Percentiles rank a stretch among this genome's conserved stretches.
These are phyloP conservation scores for Prorops nasuta DNA, from an alignment of 1,140 invertebrate species.

Conservation along the genomic window DNA sequence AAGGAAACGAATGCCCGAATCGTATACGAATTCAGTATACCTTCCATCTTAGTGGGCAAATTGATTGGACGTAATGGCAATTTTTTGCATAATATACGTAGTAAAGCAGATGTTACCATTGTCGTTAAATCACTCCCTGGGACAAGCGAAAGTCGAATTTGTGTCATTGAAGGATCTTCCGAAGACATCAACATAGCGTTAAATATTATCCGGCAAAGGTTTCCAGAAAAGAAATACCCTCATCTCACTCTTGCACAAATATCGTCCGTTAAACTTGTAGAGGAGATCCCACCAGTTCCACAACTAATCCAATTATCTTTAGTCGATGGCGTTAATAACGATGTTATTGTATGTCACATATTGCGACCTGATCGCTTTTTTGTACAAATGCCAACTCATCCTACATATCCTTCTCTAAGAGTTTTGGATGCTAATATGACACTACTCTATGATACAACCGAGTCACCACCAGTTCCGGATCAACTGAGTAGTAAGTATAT, in stretches of 20 bases:
- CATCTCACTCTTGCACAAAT: slow-evolving; percentile 78
- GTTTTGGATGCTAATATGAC: slow-evolving; percentile 75
- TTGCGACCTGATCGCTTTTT: slow-evolving; percentile 85
- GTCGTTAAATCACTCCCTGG: slow-evolving; percentile 74
- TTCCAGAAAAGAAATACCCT: slow-evolving; percentile 77
- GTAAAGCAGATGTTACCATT: slow-evolving; percentile 74
- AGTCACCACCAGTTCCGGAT: slow-evolving; percentile 66
- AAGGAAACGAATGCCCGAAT: slow-evolving; percentile 39
- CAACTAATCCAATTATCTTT: slow-evolving; percentile 70
- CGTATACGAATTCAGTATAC: slow-evolving; percentile 78
- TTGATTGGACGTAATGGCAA: slow-evolving; percentile 83
- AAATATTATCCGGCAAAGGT: slow-evolving; percentile 78
- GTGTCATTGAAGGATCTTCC: slow-evolving; percentile 78
- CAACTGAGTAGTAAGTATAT: slow-evolving; percentile 61
- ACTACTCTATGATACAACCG: slow-evolving; percentile 62
- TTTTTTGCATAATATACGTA: slow-evolving; percentile 80
- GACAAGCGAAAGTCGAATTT: slow-evolving; percentile 70
- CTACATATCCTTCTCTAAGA: slow-evolving; percentile 79
- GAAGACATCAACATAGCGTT: slow-evolving; percentile 76
- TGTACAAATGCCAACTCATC: slow-evolving; percentile 90
- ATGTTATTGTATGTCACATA: slow-evolving; percentile 83
- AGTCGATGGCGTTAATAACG: slow-evolving; percentile 88
- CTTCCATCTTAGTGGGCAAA: slow-evolving; percentile 75
- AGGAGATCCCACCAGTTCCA: slow-evolving; percentile 28
- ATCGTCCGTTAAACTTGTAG: slow-evolving; percentile 46